Percentiles rank a stretch among this genome's conserved stretches.
These are phyloP conservation scores for Stomorhina lunata DNA, from an alignment of 2,888 invertebrate genomes.

Conservation along the genomic window DNA sequence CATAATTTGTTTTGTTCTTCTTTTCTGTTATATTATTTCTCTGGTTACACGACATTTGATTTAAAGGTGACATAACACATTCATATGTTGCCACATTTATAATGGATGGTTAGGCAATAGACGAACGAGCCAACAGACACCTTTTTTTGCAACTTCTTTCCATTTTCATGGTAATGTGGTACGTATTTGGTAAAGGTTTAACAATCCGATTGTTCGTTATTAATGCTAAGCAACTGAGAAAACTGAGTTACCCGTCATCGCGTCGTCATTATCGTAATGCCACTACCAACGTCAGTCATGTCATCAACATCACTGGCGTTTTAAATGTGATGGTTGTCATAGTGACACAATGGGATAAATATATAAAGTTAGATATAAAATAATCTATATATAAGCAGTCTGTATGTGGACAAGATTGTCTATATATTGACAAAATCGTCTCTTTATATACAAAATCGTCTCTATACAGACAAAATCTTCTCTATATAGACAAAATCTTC, in stretches of 20 bases:
- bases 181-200: neutral
- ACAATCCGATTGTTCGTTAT: constrained; percentile 21
- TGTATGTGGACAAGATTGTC: too few relatives aligned
- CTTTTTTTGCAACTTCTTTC: neutral
- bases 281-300: neutral
- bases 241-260: constrained; percentile 9
- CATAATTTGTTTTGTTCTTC: neutral
- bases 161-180: neutral
- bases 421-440: too few relatives aligned
- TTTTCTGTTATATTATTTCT: neutral
- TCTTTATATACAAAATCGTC: too few relatives aligned
- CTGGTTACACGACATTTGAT: constrained; percentile 39
- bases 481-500: too few relatives aligned
- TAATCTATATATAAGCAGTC: too few relatives aligned
- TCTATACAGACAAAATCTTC: too few relatives aligned
- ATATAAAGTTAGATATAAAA: neutral
- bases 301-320: neutral
- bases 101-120: neutral
- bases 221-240: neutral
- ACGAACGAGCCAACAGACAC: neutral
- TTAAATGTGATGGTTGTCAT: neutral
- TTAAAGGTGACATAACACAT: constrained; percentile 48
- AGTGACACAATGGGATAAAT: constrained; percentile 8
- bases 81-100: constrained; percentile 13
- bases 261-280: constrained; percentile 18